A percentile compares a stretch with the other conserved stretches of the same genome.
Evolutionary conservation across 2,113 vertebrate genomes (phyloP).

Genomic region (Rhodinocichla rosea): DNA sequence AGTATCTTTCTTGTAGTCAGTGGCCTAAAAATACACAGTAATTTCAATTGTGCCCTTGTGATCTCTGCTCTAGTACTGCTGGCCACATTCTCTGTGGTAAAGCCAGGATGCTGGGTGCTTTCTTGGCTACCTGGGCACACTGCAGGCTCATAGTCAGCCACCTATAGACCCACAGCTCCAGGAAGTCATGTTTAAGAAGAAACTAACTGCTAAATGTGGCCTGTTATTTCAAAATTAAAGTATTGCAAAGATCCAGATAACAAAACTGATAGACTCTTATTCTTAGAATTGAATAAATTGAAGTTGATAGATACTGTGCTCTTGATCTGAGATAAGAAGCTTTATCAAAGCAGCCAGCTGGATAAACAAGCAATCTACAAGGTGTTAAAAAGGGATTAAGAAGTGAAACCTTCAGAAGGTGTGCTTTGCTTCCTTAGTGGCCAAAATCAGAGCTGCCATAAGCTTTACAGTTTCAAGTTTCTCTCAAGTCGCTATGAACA

Average conservation of each 20-base stretch:
- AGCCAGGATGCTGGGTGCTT: neutral
- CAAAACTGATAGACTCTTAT: neutral
- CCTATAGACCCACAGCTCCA: accelerated
- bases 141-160: neutral
- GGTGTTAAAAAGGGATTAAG: constrained; percentile 4
- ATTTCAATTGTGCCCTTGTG: neutral
- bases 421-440: neutral
- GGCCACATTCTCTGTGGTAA: neutral
- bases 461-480: neutral
- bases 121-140: neutral
- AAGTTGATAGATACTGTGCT: neutral
- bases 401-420: neutral
- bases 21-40: neutral
- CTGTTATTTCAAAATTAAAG: neutral
- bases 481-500: neutral
- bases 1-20: neutral
- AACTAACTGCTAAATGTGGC: neutral
- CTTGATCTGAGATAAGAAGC: neutral
- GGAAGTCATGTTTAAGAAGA: neutral
- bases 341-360: constrained; percentile 17
- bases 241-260: neutral
- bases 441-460: neutral
- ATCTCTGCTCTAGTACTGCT: neutral
- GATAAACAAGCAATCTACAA: constrained; percentile 4
- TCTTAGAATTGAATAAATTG: neutral